phyloP scores from a whole-genome alignment of 2,113 vertebrate species.

The Ginglymostoma cirratum region DNA sequence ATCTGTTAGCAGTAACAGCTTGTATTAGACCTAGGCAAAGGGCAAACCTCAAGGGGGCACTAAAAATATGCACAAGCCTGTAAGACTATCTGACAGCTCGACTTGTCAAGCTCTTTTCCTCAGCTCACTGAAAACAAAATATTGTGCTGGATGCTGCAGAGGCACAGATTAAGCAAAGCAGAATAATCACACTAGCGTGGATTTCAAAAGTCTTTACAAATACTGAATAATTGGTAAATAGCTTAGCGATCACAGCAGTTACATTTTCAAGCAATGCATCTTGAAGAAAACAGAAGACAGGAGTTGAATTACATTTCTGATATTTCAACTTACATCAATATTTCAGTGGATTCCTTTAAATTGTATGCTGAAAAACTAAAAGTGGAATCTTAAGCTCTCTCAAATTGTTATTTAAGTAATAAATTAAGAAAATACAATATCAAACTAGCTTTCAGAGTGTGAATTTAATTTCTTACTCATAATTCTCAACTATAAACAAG shows the following conservation, averaged over 20 bases:
- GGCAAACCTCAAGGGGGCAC: slow-evolving; percentile 34
- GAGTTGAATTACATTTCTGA: background rate
- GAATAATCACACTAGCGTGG: background rate
- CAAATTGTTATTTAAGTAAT: background rate
- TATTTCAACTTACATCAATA: background rate
- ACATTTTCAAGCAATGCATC: background rate
- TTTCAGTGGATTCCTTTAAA: background rate
- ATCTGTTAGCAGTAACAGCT: slow-evolving; percentile 36
- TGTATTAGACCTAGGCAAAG: slow-evolving; percentile 37
- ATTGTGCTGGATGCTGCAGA: background rate
- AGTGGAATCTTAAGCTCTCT: background rate
- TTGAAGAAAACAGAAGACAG: background rate
- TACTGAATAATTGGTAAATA: background rate
- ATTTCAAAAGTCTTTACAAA: background rate
- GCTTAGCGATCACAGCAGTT: background rate
- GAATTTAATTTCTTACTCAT: background rate
- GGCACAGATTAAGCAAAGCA: background rate
- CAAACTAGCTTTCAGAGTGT: background rate
- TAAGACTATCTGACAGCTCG: slow-evolving; percentile 17
- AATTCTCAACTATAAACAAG: background rate
- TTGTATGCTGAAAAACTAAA: background rate
- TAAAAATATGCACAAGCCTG: slow-evolving; percentile 33
- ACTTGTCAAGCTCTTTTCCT: slow-evolving; percentile 23
- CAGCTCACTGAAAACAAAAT: slow-evolving; percentile 8
- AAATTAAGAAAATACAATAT: background rate